phyloP scores from a whole-genome alignment of 1,140 invertebrate species.

The Chionoecetes opilio region DNA sequence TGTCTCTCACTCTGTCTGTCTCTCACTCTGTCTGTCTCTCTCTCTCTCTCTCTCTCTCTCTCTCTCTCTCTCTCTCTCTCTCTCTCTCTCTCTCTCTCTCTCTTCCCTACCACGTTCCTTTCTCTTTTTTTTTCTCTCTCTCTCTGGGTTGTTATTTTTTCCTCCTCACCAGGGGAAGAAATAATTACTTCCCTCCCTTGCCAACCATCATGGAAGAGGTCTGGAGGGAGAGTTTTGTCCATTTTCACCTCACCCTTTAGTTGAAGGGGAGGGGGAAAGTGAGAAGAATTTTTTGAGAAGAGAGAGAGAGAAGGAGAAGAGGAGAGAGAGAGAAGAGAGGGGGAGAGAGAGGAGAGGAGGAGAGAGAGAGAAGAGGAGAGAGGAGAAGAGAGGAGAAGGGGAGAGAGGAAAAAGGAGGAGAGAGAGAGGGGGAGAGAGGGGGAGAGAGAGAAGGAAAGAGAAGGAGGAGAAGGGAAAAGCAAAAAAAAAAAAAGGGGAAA shows the following conservation, averaged over 20 bases:
- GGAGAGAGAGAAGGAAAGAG: conserved; percentile 12
- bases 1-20: too few relatives aligned
- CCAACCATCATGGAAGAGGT: neutral
- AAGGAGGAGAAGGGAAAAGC: too few relatives aligned
- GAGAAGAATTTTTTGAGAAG: too few relatives aligned
- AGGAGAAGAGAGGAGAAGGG: neutral
- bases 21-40: too few relatives aligned
- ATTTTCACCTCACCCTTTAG: too few relatives aligned
- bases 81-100: too few relatives aligned
- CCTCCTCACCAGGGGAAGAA: neutral
- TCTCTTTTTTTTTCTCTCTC: too few relatives aligned
- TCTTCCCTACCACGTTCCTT: too few relatives aligned
- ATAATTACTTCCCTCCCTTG: neutral
- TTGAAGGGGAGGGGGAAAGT: too few relatives aligned
- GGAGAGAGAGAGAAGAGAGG: neutral
- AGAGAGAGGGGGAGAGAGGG: conserved; percentile 27
- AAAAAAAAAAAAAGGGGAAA: neutral
- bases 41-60: too few relatives aligned
- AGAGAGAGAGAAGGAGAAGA: neutral
- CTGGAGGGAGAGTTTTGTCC: neutral
- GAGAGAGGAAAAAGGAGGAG: neutral
- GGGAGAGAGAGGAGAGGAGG: neutral
- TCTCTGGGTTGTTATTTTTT: neutral
- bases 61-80: too few relatives aligned
- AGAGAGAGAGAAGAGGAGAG: neutral